phyloP scores from a whole-genome alignment of 2,888 invertebrate genomes.

The Epinotia nisella region DNA sequence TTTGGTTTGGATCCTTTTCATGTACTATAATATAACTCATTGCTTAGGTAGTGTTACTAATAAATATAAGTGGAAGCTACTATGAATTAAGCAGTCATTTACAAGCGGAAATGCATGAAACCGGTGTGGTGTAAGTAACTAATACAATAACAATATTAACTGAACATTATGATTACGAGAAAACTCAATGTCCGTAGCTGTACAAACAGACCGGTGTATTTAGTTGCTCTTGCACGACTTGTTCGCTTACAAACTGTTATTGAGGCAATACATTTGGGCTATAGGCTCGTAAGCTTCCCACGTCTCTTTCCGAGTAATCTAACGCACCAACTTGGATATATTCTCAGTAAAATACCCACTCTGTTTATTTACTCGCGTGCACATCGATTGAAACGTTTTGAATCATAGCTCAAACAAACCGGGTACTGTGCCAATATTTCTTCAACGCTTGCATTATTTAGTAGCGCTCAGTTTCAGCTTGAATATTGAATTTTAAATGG shows the following conservation, averaged over 20 bases:
- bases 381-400: constrained; percentile 32
- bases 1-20: background rate
- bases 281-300: constrained; percentile 25
- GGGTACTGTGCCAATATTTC: constrained; percentile 29
- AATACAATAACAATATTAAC: background rate
- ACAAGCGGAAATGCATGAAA: background rate
- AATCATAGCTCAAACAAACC: constrained; percentile 31
- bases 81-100: background rate
- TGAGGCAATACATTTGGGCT: constrained; percentile 28
- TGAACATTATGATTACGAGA: background rate
- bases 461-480: constrained; percentile 22
- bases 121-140: background rate
- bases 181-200: constrained; percentile 5
- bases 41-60: background rate
- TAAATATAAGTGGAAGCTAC: background rate
- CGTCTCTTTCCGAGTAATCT: constrained; percentile 35
- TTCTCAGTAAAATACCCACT: constrained; percentile 27
- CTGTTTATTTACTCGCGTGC: constrained; percentile 25
- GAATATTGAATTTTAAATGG: constrained; percentile 17
- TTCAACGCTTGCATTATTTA: constrained; percentile 32
- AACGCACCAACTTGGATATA: constrained; percentile 26
- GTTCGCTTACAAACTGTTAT: constrained; percentile 27
- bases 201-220: constrained; percentile 13
- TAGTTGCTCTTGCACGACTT: constrained; percentile 15
- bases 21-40: background rate